Base-by-base conservation (phyloP, 2,113 vertebrate species). In the Nipponia nippon region DNA sequence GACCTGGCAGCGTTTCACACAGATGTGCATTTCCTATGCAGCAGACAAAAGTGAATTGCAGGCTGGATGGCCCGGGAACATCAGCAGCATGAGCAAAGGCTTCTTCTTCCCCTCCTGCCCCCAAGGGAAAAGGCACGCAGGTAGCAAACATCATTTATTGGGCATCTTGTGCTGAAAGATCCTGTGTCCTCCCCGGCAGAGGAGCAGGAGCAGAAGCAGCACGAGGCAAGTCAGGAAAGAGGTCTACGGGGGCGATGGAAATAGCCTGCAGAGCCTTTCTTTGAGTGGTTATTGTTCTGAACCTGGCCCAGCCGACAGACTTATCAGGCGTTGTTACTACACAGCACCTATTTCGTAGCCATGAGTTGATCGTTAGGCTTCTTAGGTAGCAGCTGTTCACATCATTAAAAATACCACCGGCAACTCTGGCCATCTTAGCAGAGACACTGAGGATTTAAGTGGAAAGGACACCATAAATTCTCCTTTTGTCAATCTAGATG, bases 391-490 rank as follows among this genome's bases (percentile, higher is more conserved):
- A 94, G 89, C 61, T 92, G 52, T 75, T 93, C 56, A 38, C 52
- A 46, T 79, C 58, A 65, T 87, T 94, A 91, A 95, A 91, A 79
- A 83, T 29, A 91, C 27, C 83, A 84, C 40, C 3, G 11, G n/a
- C 63, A 94, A 81, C 38, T n/a, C 67, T 56, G 56, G 66, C 78
- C 70, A 62, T 85, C 70, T 95, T 82, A 72, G 53, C 49, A 79
- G 81, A 89, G 65, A 82, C 40, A 61, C 36, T 6, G 22, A 89
- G 44, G 47, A 67, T 87, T 95, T 82, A 81, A 91, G 87, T 91
- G 83, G 52, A 90, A 92, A 95, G 53, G 40, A 76, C 65, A 46
- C 44, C 34, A 81, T 91, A 95, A 95, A 91, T 83, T 85, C 44
- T 77, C 44, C 47, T 87, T 92, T 67, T 84, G 80, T 95, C 70